Conservation (phyloP, 37 sponge, comb jelly and placozoan genomes). For the Oopsacas minuta region DNA sequence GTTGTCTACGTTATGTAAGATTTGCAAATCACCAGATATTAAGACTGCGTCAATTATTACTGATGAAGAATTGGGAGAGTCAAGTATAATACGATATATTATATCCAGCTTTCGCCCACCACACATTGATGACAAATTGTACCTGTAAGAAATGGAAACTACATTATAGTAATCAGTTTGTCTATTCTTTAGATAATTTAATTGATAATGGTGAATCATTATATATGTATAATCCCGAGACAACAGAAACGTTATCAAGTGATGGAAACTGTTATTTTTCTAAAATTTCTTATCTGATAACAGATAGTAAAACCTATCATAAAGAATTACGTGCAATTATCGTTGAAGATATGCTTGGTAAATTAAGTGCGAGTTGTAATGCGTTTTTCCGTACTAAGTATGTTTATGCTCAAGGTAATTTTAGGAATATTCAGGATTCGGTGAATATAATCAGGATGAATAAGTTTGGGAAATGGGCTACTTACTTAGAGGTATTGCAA, state of each 20-base stretch:
- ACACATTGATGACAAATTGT: neutral
- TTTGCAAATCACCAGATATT: neutral
- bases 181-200: neutral
- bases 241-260: neutral
- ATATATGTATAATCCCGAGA: neutral
- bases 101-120: neutral
- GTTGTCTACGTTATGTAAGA: neutral
- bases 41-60: neutral
- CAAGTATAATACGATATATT: neutral
- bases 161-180: neutral
- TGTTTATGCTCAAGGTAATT: conserved; percentile 1
- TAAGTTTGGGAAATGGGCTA: conserved; percentile 8
- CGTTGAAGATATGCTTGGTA: conserved; percentile 10
- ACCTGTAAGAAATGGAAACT: neutral
- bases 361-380: neutral
- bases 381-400: neutral
- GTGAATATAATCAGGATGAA: neutral
- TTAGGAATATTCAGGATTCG: neutral
- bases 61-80: neutral
- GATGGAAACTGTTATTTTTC: conserved; percentile 5
- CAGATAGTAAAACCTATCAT: neutral
- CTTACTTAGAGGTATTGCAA: neutral
- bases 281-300: neutral
- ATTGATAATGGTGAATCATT: neutral
- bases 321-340: neutral